Base-by-base conservation (phyloP, 2,113 vertebrate species). In the Candoia aspera region DNA sequence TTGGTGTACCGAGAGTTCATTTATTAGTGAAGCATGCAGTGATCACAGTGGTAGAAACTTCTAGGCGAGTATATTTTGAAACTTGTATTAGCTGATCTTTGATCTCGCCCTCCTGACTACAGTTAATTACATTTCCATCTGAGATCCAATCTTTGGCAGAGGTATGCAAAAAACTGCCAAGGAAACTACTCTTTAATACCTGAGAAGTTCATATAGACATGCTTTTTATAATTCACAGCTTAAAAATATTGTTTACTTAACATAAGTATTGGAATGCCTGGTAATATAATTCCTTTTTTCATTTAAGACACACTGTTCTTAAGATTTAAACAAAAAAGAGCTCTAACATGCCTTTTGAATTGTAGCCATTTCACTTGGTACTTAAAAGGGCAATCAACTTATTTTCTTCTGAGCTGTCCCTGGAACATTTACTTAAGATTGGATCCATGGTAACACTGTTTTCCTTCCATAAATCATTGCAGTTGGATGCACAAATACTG, bases 391-490 rank as follows among this genome's bases (percentile, higher is more conserved):
- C 87, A 84, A 79, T 94, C 87, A 55, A 83, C n/a, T 92, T 73
- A 89, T 92, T 95, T 93, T 91, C 13, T 21, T 92, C 88, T 92
- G 89, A 19, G 92, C 95, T 37, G 87, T 93, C 93, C 23, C 88
- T 1, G 0, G 21, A 94, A 54, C 93, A 91, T 96, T 97, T 96
- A 92, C 86, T 64, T 95, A 19, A 59, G 93, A 49, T 94, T 95
- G 1, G 87, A 19, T 90, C 93, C 90, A 94, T 94, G 92, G 95
- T 94, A 95, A 94, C 95, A 55, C n/a, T 85, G 87, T 91, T 90
- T 90, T 89, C 0, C 0, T 89, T 85, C 93, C 92, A 93, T 91
- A 93, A 95, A 93, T 94, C 83, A 91, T 0, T 0, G 0, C 26
- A 90, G 93, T 91, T 60, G 4, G 88, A 84, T 46, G 60, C 59